Conservation (phyloP, 2,797 vertebrate species). For the Sebastes itinus region DNA sequence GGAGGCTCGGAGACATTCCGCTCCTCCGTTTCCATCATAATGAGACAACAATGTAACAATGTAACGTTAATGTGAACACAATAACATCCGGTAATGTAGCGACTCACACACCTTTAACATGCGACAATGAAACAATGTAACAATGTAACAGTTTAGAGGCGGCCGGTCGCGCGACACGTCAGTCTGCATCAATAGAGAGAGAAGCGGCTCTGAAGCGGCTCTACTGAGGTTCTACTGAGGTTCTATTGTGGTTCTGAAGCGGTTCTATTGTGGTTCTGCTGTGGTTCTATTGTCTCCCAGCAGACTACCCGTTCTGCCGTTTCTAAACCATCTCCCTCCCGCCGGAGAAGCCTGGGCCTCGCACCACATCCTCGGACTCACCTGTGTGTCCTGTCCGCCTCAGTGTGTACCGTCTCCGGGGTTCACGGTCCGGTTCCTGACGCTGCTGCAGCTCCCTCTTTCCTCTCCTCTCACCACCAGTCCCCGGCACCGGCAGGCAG, state of each 20-base stretch:
- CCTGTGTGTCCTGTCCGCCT: conserved; percentile 83
- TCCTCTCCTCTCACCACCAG: conserved; percentile 75
- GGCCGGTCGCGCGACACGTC: conserved; percentile 74
- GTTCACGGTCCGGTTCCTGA: conserved; percentile 86
- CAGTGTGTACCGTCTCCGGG: conserved; percentile 83
- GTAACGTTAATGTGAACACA: no score
- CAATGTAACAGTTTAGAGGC: conserved; percentile 59
- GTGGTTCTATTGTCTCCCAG: conserved; percentile 80
- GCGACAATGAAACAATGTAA: not conserved
- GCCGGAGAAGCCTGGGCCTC: conserved; percentile 71
- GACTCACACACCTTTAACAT: no score
- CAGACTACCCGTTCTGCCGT: not conserved
- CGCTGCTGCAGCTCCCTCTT: conserved; percentile 79
- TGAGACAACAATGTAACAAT: not conserved
- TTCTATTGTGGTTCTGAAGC: no score
- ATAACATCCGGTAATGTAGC: no score
- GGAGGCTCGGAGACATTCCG: conserved; percentile 68
- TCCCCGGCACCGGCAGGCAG: conserved; percentile 88
- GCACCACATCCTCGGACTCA: conserved; percentile 83
- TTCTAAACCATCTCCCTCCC: not conserved
- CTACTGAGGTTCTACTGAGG: no score
- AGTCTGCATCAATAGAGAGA: conserved; percentile 74
- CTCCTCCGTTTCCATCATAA: conserved; percentile 51
- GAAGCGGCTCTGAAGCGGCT: conserved; percentile 40
- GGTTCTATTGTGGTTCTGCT: no score